phyloP scores from a whole-genome alignment of 2,797 vertebrate genomes.

The Balearica regulorum region DNA sequence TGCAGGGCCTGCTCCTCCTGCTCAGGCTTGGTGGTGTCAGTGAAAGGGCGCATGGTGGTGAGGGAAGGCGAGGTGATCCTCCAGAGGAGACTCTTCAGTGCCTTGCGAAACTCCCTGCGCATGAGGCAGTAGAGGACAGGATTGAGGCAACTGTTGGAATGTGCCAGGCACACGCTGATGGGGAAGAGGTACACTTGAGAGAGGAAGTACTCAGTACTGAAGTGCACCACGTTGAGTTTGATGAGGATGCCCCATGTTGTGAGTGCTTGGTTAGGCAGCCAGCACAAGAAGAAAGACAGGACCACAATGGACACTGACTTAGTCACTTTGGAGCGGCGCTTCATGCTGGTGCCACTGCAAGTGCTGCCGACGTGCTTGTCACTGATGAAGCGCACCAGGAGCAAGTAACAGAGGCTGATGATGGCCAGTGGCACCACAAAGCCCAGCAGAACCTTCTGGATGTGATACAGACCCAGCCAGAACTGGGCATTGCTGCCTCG shows the following conservation, averaged over 20 bases:
- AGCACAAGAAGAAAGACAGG: constrained; percentile 93
- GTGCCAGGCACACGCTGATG: constrained; percentile 91
- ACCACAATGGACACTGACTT: constrained; percentile 94
- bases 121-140: constrained; percentile 93
- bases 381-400: constrained; percentile 87
- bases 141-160: constrained; percentile 97
- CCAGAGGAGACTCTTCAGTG: constrained; percentile 88
- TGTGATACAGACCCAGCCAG: constrained; percentile 91
- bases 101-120: constrained; percentile 92
- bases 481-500: constrained; percentile 79
- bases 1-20: constrained; percentile 76
- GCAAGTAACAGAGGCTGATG: constrained; percentile 87
- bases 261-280: constrained; percentile 95
- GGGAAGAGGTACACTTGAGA: constrained; percentile 92
- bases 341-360: constrained; percentile 77
- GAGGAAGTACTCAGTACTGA: constrained; percentile 90
- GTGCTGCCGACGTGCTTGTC: constrained; percentile 79
- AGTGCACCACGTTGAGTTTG: constrained; percentile 89
- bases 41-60: constrained; percentile 84
- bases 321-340: constrained; percentile 89
- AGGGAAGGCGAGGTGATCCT: constrained; percentile 83
- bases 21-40: constrained; percentile 85
- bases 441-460: constrained; percentile 91
- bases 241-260: constrained; percentile 93
- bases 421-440: constrained; percentile 85